Conservation (phyloP, 2,797 vertebrate genomes). For the Tokudaia tokunoshimensis region DNA sequence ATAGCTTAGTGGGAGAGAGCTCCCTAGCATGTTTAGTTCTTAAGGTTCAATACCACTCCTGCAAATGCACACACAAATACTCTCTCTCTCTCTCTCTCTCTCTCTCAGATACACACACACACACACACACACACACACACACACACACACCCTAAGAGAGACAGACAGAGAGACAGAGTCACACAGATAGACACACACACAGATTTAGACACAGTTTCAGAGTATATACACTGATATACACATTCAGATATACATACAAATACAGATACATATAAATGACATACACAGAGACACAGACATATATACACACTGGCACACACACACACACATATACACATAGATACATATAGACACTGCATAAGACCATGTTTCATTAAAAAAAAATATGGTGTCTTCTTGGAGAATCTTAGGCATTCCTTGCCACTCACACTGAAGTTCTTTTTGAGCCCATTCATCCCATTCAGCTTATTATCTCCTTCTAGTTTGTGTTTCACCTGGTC, state of each 20-base stretch:
- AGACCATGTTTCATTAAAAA: slow-evolving; percentile 78
- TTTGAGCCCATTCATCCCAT: slow-evolving; percentile 71
- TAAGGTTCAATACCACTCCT: not conserved
- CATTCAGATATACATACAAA: not conserved
- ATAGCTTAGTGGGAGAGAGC: not conserved
- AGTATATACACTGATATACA: not conserved
- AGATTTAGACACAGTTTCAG: too few species aligned
- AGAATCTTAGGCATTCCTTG: slow-evolving; percentile 79
- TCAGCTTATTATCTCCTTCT: slow-evolving; percentile 75
- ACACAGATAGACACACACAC: not conserved
- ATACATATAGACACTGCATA: slow-evolving; percentile 46
- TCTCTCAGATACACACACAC: not conserved
- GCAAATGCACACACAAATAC: not conserved
- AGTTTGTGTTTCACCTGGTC: slow-evolving; percentile 81
- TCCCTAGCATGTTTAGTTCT: not conserved
- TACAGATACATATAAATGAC: not conserved
- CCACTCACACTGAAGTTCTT: slow-evolving; percentile 76
- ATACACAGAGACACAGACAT: not conserved
- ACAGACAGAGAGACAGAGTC: not conserved
- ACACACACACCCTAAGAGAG: too few species aligned
- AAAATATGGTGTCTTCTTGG: slow-evolving; percentile 74
- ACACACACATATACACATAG: not conserved
- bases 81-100: too few species aligned
- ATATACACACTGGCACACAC: not conserved
- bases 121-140: not conserved